phyloP scores from a whole-genome alignment of 2,888 invertebrate species.

The Xanthorhoe spadicearia region DNA sequence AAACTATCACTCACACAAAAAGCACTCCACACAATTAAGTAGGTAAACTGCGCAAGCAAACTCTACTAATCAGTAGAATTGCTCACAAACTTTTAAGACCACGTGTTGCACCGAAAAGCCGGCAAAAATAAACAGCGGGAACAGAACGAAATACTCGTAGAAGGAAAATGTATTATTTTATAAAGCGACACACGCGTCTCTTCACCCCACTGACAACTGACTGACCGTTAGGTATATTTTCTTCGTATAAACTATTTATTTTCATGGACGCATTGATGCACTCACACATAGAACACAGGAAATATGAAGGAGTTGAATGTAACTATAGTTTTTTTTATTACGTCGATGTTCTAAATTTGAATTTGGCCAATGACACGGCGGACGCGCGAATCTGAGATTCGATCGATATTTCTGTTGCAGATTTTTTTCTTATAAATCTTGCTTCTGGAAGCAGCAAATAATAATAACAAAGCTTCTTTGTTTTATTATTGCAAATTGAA shows the following conservation, averaged over 20 bases:
- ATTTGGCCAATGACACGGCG: constrained; percentile 54
- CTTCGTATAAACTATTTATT: constrained; percentile 78
- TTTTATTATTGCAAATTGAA: not conserved
- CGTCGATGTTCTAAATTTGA: constrained; percentile 59
- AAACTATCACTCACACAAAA: constrained; percentile 55
- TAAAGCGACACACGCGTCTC: constrained; percentile 61
- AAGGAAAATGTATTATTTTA: constrained; percentile 64
- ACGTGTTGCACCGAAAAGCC: constrained; percentile 68
- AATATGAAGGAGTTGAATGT: constrained; percentile 48
- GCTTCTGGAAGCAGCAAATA: not conserved
- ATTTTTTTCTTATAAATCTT: constrained; percentile 23
- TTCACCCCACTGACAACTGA: constrained; percentile 77
- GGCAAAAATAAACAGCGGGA: constrained; percentile 42
- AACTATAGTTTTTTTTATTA: constrained; percentile 48
- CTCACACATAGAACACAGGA: constrained; percentile 47
- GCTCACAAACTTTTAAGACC: constrained; percentile 64
- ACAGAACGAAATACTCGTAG: too few species aligned
- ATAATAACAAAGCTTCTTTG: not conserved
- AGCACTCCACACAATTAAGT: constrained; percentile 49
- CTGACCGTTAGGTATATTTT: constrained; percentile 72
- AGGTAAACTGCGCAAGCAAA: constrained; percentile 51
- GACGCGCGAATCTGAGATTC: constrained; percentile 30
- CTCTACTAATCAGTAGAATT: constrained; percentile 65
- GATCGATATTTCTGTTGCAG: constrained; percentile 36
- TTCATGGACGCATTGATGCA: constrained; percentile 74